Percentiles rank a stretch among this genome's conserved stretches.
phyloP scores from a whole-genome alignment of 2,888 invertebrate genomes.

The Geotrupes spiniger region DNA sequence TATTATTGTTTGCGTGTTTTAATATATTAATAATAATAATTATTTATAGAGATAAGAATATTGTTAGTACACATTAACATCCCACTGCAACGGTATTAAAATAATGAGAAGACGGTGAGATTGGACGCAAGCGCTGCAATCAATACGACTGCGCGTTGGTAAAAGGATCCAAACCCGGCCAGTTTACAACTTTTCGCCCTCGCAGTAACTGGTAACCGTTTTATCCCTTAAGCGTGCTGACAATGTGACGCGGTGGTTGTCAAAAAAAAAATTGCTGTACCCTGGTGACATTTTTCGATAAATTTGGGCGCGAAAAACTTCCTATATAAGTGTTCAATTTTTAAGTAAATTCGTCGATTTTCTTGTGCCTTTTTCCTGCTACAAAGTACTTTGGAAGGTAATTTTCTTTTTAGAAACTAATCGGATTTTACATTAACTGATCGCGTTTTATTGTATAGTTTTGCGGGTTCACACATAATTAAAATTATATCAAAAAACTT shows the following conservation, averaged over 20 bases:
- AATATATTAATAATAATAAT: no score
- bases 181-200: slow-evolving; percentile 32
- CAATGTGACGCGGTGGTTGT: slow-evolving; percentile 26
- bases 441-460: no score
- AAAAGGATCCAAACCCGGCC: slow-evolving; percentile 36
- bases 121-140: slow-evolving; percentile 36
- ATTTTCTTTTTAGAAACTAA: no score
- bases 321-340: no score
- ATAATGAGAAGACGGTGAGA: slow-evolving; percentile 40
- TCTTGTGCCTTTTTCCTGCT: no score
- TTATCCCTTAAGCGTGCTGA: slow-evolving; percentile 23
- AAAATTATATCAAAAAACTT: no score
- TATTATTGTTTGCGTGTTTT: no score
- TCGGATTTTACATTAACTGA: no score
- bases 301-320: no score
- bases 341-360: no score
- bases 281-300: background rate
- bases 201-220: slow-evolving; percentile 17
- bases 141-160: slow-evolving; percentile 33
- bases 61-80: slow-evolving; percentile 41
- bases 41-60: slow-evolving; percentile 31
- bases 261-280: background rate
- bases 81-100: slow-evolving; percentile 43
- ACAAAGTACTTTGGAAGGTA: no score
- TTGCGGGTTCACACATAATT: no score